Percentiles rank a stretch among this genome's conserved stretches.
phyloP scores from a whole-genome alignment of 2,113 vertebrate genomes.

The Columba janthina region DNA sequence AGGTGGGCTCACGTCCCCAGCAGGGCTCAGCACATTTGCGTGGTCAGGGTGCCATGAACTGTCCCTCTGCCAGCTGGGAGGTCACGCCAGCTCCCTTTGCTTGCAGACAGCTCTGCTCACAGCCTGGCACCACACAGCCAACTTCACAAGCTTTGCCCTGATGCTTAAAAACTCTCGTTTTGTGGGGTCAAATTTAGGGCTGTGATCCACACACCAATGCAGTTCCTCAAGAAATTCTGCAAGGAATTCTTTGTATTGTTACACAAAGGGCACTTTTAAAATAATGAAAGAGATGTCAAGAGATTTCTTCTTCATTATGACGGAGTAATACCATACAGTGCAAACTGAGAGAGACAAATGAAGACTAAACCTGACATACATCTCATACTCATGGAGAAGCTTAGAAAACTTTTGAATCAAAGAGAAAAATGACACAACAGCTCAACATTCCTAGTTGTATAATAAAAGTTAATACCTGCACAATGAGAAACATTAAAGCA shows the following conservation, averaged over 20 bases:
- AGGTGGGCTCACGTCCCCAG: neutral
- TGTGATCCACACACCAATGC: neutral
- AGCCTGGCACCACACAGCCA: neutral
- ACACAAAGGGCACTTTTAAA: neutral
- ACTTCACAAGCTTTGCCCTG: neutral
- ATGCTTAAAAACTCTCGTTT: neutral
- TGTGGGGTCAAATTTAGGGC: neutral
- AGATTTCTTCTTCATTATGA: neutral
- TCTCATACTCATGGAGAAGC: neutral
- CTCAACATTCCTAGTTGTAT: neutral
- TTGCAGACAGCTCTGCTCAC: neutral
- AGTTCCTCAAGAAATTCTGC: neutral
- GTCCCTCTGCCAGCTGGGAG: neutral
- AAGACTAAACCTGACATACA: neutral
- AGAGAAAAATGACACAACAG: neutral
- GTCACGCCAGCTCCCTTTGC: accelerated
- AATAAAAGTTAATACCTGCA: neutral
- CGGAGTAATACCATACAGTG: neutral
- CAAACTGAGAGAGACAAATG: neutral
- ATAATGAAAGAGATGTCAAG: neutral
- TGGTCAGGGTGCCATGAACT: accelerated
- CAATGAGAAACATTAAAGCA: neutral
- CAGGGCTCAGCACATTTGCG: neutral
- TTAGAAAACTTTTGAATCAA: neutral
- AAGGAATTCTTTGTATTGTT: neutral